Evolutionary conservation across 2,113 vertebrate genomes (phyloP).

Genomic region (Psammodynastes pulverulentus): DNA sequence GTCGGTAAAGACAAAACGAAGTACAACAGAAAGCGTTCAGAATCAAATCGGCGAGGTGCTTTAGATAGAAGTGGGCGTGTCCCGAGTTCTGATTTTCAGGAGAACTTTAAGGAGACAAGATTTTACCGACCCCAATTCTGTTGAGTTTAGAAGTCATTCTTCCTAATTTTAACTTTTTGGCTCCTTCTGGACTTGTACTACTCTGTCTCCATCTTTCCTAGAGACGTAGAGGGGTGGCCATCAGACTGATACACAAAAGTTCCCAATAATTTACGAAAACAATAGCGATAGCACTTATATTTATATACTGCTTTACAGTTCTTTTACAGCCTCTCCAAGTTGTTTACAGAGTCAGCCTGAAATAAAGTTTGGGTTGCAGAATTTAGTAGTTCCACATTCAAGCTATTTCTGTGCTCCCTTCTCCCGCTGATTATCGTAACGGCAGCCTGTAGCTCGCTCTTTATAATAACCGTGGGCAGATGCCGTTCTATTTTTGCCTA

Average conservation of each 20-base stretch:
- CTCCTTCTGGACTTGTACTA: neutral
- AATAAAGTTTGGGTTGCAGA: neutral
- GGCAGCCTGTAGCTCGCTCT: neutral
- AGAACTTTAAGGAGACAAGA: neutral
- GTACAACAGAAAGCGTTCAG: neutral
- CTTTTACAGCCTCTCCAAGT: too few species aligned
- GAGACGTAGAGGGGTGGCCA: too few species aligned
- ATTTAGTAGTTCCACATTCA: neutral
- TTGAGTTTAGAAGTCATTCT: neutral
- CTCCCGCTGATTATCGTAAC: neutral
- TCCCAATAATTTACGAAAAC: too few species aligned
- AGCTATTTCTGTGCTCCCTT: neutral
- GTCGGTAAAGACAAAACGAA: neutral
- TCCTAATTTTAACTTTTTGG: neutral
- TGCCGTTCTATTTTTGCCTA: constrained; percentile 33
- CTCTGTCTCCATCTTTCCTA: too few species aligned
- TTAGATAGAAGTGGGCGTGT: neutral
- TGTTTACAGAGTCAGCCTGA: too few species aligned
- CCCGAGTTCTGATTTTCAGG: neutral
- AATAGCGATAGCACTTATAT: too few species aligned
- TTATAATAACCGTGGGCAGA: neutral
- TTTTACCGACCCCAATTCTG: neutral
- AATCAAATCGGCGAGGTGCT: neutral
- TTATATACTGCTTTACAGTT: too few species aligned
- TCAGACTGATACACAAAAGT: too few species aligned